These are phyloP conservation scores for Stegophylla sp. DNA, from an alignment of 2,888 invertebrate species.

Conservation along the genomic window DNA sequence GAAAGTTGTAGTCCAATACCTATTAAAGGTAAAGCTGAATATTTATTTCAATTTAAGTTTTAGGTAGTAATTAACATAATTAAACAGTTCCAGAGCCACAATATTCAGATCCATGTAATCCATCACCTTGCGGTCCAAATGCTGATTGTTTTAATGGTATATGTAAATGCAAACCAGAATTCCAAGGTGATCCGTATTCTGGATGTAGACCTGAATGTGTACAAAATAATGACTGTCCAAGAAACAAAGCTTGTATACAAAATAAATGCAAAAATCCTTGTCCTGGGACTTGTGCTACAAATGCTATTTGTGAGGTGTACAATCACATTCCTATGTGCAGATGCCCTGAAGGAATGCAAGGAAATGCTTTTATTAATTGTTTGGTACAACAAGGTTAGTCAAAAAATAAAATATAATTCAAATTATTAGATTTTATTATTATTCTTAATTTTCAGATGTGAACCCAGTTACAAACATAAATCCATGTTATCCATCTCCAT, in stretches of 20 bases:
- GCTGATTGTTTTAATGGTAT: conserved; percentile 71
- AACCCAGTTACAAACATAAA: conserved; percentile 64
- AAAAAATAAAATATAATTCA: neutral
- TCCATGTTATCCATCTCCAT: conserved; percentile 66
- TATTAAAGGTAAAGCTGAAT: conserved; percentile 64
- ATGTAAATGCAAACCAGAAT: conserved; percentile 76
- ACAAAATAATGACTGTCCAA: conserved; percentile 64
- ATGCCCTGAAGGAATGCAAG: conserved; percentile 66
- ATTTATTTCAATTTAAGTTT: neutral
- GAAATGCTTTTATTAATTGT: conserved; percentile 69
- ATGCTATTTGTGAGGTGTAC: conserved; percentile 65
- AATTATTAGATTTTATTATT: neutral
- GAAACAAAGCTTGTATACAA: conserved; percentile 64
- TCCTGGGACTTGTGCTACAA: conserved; percentile 64
- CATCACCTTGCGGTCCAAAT: conserved; percentile 74
- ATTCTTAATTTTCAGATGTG: conserved; percentile 36
- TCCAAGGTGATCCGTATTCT: conserved; percentile 72
- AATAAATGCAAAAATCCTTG: conserved; percentile 65
- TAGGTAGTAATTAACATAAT: neutral
- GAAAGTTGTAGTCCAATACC: conserved; percentile 71
- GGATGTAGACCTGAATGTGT: conserved; percentile 64
- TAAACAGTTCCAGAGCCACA: conserved; percentile 62
- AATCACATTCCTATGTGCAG: conserved; percentile 66
- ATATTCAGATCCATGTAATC: conserved; percentile 69
- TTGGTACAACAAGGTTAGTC: conserved; percentile 61